These are phyloP conservation scores for Carterocephalus palaemon DNA, from an alignment of 2,888 invertebrate species.

Conservation along the genomic window DNA sequence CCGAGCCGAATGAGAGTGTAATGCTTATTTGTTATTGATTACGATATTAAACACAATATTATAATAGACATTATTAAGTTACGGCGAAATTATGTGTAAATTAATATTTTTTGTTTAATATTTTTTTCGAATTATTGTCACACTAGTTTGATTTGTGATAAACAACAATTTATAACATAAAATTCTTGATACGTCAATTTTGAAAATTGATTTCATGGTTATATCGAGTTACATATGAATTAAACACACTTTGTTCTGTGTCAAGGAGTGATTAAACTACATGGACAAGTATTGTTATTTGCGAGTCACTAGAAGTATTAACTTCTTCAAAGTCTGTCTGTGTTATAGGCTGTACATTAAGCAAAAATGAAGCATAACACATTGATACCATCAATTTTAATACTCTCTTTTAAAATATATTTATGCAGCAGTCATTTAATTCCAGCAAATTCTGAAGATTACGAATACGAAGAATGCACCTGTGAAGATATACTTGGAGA, in stretches of 20 bases:
- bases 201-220: background rate
- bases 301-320: background rate
- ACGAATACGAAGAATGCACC: background rate
- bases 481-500: conserved; percentile 2
- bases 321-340: background rate
- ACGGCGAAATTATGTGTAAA: too few species aligned
- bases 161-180: too few species aligned
- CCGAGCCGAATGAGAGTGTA: too few species aligned
- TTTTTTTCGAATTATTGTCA: too few species aligned
- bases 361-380: background rate
- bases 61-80: too few species aligned
- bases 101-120: too few species aligned
- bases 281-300: background rate
- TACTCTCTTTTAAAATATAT: background rate
- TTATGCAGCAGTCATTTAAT: too few species aligned
- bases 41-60: too few species aligned
- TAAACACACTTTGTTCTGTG: background rate
- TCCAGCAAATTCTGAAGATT: background rate
- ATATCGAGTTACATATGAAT: background rate
- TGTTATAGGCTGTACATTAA: too few species aligned
- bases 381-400: background rate
- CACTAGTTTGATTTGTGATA: too few species aligned
- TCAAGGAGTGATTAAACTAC: background rate
- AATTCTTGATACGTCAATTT: too few species aligned
- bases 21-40: too few species aligned